Evolutionary conservation across 2,113 vertebrate species (phyloP), one percentile per base, ranked within the genome.

Genomic region (Siniperca knerii): DNA sequence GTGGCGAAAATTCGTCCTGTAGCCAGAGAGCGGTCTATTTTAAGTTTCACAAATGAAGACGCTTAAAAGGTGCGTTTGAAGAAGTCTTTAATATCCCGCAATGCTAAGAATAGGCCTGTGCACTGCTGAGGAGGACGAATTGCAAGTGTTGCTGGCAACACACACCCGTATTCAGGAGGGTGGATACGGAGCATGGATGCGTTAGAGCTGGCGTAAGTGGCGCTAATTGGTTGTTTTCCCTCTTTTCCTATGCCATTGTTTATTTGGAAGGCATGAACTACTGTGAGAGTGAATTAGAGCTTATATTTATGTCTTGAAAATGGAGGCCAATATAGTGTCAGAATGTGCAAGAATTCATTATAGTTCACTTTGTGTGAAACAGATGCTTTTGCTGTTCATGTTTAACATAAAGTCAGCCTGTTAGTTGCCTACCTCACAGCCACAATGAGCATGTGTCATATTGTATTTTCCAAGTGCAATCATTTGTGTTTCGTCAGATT

Each of bases 61-160:
- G 94, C 96, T 96, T 96, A 96, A 96, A 96, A 95, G 96, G 95
- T 95, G 95, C 93, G 95, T 93, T 96, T 95, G 94, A 95, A 96
- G 93, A 96, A 95, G 93, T 94, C 93, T 90, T 91, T 77, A 84
- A 89, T 93, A 86, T 91, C 83, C 81, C 66, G 57, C 77, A 68
- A 15, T 82, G 92, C 96, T 96, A 96, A 96, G 94, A 95, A 96
- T 96, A 96, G 93, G 83, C 50, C 55, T 35, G 71, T 75, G 82
- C 82, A 82, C 81, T 95, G 94, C 94, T 94, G 93, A 94, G 92
- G 83, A 86, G 85, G 92, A 77, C 86, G 82, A 93, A 94, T 91
- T 91, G 86, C 42, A 90, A 83, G 61, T 83, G 86, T 83, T 88
- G 83, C 89, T 88, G 92, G 81, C 80, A 78, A 33, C 80, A 65